Conservation (phyloP, 2,113 vertebrate species). For the Procavia capensis region DNA sequence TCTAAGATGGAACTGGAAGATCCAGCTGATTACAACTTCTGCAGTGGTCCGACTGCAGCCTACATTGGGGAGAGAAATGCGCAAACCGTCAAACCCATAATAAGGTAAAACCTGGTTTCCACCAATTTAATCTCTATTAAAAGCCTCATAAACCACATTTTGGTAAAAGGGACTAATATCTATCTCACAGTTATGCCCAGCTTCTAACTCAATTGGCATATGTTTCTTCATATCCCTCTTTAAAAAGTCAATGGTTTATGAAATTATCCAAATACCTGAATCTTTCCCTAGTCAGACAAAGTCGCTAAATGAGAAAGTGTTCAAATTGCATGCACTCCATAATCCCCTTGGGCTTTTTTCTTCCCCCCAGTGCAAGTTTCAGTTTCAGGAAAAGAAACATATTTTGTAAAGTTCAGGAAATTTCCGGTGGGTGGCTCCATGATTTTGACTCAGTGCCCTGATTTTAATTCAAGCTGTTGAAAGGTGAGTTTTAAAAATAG, state of each 20-base stretch:
- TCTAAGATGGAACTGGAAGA: constrained; percentile 59
- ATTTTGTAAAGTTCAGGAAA: constrained; percentile 26
- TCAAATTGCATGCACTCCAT: constrained; percentile 59
- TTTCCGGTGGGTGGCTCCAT: background rate
- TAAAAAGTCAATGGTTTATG: constrained; percentile 81
- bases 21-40: constrained; percentile 58
- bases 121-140: constrained; percentile 83
- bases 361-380: background rate
- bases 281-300: constrained; percentile 72
- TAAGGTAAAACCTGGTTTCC: constrained; percentile 78
- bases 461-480: constrained; percentile 63
- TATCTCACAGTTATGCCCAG: constrained; percentile 70
- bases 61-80: constrained; percentile 66
- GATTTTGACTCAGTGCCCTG: constrained; percentile 44
- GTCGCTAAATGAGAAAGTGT: constrained; percentile 71
- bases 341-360: background rate
- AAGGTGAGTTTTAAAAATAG: constrained; percentile 59
- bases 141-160: constrained; percentile 83
- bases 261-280: constrained; percentile 82
- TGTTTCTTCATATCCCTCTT: constrained; percentile 80
- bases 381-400: constrained; percentile 55
- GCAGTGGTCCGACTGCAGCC: constrained; percentile 53
- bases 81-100: constrained; percentile 75
- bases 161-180: constrained; percentile 79
- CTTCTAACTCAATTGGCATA: constrained; percentile 79